Evolutionary conservation across 2,113 vertebrate species (phyloP).

Genomic region (Irena cyanogastra): DNA sequence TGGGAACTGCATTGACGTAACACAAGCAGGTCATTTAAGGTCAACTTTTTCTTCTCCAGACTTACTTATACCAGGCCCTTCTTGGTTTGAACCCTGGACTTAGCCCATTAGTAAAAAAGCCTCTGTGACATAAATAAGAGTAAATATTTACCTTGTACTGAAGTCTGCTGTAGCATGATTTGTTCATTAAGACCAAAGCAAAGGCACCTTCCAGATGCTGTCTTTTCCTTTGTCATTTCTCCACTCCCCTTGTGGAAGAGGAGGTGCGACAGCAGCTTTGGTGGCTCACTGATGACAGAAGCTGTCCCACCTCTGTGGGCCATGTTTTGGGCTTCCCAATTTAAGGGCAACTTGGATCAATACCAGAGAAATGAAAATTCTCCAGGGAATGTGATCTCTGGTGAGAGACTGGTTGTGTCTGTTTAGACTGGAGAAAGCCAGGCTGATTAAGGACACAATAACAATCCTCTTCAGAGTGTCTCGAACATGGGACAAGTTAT

Average conservation of each 20-base stretch:
- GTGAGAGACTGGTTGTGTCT: not conserved
- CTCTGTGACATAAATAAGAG: not conserved
- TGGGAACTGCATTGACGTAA: not conserved
- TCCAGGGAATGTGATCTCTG: not conserved
- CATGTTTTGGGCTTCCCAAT: not conserved
- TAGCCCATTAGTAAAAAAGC: not conserved
- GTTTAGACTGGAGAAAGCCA: not conserved
- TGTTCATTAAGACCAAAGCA: not conserved
- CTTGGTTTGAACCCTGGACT: not conserved
- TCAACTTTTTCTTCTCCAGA: not conserved
- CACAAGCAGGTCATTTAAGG: not conserved
- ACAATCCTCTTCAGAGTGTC: not conserved
- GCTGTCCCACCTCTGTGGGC: not conserved
- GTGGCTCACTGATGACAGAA: not conserved
- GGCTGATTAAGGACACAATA: not conserved
- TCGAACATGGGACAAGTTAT: not conserved
- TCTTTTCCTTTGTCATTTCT: not conserved
- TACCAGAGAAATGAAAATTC: not conserved
- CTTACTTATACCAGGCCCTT: not conserved
- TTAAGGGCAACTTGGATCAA: not conserved
- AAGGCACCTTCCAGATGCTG: not conserved
- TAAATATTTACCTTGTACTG: conserved; percentile 20
- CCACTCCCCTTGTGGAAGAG: not conserved
- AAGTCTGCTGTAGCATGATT: not conserved
- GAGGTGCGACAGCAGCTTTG: not conserved